Conservation (phyloP, 2,113 vertebrate genomes). For the Tamias sibiricus region DNA sequence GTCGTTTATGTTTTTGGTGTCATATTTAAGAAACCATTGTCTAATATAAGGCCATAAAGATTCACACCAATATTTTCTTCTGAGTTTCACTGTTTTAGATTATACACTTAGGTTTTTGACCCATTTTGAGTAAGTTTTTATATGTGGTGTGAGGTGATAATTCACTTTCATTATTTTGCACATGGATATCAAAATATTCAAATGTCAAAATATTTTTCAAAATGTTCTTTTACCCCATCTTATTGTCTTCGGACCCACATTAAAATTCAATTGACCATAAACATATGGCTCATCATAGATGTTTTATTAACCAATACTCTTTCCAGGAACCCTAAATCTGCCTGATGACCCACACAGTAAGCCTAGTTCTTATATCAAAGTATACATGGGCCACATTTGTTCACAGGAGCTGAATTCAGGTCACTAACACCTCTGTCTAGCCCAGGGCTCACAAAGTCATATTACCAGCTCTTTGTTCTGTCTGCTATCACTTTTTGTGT, state of each 20-base stretch:
- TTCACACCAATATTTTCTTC: not conserved
- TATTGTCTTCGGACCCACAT: not conserved
- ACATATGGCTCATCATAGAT: not conserved
- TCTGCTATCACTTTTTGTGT: conserved; percentile 14
- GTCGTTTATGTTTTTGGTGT: not conserved
- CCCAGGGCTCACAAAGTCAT: not conserved
- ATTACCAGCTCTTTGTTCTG: not conserved
- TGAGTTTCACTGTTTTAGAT: not conserved
- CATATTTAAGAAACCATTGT: not conserved
- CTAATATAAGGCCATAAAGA: not conserved
- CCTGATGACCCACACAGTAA: not conserved
- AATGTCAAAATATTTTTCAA: not conserved
- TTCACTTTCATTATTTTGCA: not conserved
- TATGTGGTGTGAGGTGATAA: not conserved
- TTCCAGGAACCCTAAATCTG: not conserved
- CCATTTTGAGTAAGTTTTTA: conserved; percentile 6
- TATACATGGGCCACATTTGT: not conserved
- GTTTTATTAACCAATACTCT: not conserved
- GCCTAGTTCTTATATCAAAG: not conserved
- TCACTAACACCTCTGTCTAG: not conserved
- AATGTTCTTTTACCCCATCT: not conserved
- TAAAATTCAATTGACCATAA: not conserved
- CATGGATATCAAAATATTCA: too few relatives aligned
- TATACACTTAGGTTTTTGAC: not conserved
- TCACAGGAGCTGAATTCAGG: not conserved